phyloP scores from a whole-genome alignment of 1,140 invertebrate species.

The Gonioctena quinquepunctata region DNA sequence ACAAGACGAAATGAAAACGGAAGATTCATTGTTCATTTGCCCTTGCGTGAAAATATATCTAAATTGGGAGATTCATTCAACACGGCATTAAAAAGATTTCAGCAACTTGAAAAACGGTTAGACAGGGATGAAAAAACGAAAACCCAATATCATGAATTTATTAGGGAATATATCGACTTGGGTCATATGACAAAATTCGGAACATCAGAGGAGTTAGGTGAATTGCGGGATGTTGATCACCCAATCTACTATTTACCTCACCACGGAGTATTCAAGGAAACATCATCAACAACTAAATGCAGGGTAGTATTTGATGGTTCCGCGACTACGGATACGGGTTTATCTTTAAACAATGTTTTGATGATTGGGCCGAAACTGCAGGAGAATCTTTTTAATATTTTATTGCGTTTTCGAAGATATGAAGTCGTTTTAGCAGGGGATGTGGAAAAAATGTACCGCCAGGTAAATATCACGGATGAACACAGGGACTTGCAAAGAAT shows the following conservation, averaged over 20 bases:
- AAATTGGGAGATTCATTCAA: neutral
- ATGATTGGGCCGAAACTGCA: conserved; percentile 42
- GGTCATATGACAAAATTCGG: conserved; percentile 1
- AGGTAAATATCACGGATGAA: conserved; percentile 46
- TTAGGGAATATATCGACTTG: neutral
- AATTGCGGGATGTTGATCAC: neutral
- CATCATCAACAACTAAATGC: conserved; percentile 7
- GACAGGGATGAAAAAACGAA: conserved; percentile 1
- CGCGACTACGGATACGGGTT: conserved; percentile 15
- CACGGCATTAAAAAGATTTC: neutral
- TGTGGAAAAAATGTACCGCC: conserved; percentile 57
- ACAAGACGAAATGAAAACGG: neutral
- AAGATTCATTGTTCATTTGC: conserved; percentile 8
- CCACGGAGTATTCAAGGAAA: conserved; percentile 41
- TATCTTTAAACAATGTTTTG: conserved; percentile 38
- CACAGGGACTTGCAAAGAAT: conserved; percentile 52
- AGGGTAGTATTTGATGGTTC: conserved; percentile 37
- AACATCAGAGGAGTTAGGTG: neutral
- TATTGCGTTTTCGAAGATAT: conserved; percentile 32
- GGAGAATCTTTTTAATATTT: conserved; percentile 38
- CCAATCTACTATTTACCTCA: conserved; percentile 34
- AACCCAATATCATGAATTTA: conserved; percentile 1
- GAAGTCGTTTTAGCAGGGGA: conserved; percentile 44
- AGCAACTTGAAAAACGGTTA: neutral
- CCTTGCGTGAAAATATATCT: neutral